phyloP scores from a whole-genome alignment of 2,113 vertebrate genomes.

The Prinia subflava region DNA sequence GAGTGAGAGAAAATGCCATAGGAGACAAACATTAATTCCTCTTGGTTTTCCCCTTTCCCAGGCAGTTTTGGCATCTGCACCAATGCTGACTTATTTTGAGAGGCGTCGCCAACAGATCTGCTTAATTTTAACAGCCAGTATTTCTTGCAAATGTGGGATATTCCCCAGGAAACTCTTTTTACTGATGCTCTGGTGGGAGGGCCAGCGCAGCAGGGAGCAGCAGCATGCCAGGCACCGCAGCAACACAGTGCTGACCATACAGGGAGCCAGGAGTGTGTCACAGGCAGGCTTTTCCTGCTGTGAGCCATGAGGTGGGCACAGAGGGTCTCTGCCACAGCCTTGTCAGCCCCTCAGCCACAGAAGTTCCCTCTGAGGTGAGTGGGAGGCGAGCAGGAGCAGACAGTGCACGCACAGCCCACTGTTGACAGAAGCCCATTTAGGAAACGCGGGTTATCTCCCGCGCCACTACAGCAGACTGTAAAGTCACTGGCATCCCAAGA shows the following conservation, averaged over 20 bases:
- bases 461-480: neutral
- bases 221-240: neutral
- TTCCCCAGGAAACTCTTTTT: conserved; percentile 8
- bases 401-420: accelerated
- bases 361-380: neutral
- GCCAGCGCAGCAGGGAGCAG: accelerated
- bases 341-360: accelerated
- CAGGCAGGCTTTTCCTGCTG: neutral
- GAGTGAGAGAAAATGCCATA: conserved; percentile 11
- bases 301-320: accelerated
- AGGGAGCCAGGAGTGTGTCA: neutral
- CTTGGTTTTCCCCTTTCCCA: neutral
- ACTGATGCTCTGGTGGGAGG: neutral
- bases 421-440: conserved; percentile 17
- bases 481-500: neutral
- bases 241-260: accelerated
- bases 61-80: neutral
- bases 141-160: conserved; percentile 14
- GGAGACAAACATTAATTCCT: neutral
- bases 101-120: neutral
- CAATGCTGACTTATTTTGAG: neutral
- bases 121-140: neutral
- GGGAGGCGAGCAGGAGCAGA: neutral
- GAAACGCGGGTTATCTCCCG: neutral
- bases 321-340: neutral